Base-by-base conservation (phyloP, 2,797 vertebrate species). In the Phrynocephalus vlangalii region DNA sequence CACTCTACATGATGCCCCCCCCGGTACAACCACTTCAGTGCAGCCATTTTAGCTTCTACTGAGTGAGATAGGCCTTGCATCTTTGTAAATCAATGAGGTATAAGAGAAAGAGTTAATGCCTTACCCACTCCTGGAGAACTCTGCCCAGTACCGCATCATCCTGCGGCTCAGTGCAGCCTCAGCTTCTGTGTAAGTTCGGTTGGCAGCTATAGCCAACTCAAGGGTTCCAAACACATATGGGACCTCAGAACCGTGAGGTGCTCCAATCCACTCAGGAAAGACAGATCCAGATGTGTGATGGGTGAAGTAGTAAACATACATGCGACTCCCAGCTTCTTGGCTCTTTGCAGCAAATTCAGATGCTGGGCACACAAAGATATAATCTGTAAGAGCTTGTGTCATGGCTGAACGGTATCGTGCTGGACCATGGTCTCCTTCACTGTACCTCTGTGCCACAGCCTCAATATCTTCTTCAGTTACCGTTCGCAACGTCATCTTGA, bases 211-310 rank as follows among this genome's bases (percentile, higher is more conserved):
- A 7, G 26, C 44, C 92, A 95, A 96, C n/a, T 97, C 89, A 3
- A 97, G 97, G 86, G 96, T 91, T 48, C 97, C 97, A 67, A 97
- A 97, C 70, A 97, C 90, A 87, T 97, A 97, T 48, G 97, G 96
- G 26, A 97, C 96, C 89, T 97, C 97, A 44, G 97, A 95, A 24
- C 94, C 96, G 1, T 97, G 97, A 88, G 96, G 95, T 0, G 93
- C 96, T 0, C 97, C 97, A 94, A 97, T 96, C 97, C 97, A 98
- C 18, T 26, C 83, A 16, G 97, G 97, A 78, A 71, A 85, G 26
- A 38, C 6, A 6, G 87, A 88, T 5, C 83, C 83, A 22, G 52
- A 76, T 26, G 83, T 75, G 71, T 52, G 30, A 38, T 88, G 83
- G 15, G 44, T 10, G 48, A 88, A 88, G 30, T 5, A 28, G 26